These are phyloP conservation scores for Ophthalmolycus amberensis DNA, from an alignment of 2,113 vertebrate genomes.

Conservation along the genomic window DNA sequence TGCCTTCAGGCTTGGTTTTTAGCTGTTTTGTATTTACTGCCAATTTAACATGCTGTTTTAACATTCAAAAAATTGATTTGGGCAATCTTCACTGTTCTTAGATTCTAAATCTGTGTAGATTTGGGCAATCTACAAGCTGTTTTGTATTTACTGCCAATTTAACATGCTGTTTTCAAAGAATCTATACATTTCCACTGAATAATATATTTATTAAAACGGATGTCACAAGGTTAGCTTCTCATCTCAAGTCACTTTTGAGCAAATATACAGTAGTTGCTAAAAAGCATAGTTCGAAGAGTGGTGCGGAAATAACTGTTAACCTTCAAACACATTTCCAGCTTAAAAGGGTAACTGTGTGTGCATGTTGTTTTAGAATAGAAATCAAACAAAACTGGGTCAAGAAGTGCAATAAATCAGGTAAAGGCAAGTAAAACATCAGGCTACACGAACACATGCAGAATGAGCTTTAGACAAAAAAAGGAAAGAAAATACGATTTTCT, in stretches of 20 bases:
- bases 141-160: not conserved
- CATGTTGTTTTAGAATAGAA: not conserved
- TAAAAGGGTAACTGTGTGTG: not conserved
- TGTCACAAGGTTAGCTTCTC: not conserved
- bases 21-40: not conserved
- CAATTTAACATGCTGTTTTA: not conserved
- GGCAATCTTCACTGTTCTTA: too few relatives aligned
- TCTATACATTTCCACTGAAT: not conserved
- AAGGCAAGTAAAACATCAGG: not conserved
- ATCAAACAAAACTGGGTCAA: not conserved
- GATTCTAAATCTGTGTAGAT: too few relatives aligned
- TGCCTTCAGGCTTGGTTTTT: not conserved
- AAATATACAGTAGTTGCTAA: not conserved
- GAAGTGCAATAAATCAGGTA: not conserved
- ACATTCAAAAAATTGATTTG: too few relatives aligned
- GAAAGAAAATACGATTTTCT: not conserved
- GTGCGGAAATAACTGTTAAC: not conserved
- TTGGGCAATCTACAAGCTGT: not conserved
- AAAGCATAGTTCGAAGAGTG: not conserved
- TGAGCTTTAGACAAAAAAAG: not conserved
- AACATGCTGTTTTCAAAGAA: not conserved
- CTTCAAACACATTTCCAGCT: not conserved
- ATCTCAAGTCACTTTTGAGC: not conserved
- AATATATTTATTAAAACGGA: not conserved
- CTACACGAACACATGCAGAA: not conserved